Evolutionary conservation across 2,797 vertebrate species (phyloP).

Genomic region (Salmo trutta): DNA sequence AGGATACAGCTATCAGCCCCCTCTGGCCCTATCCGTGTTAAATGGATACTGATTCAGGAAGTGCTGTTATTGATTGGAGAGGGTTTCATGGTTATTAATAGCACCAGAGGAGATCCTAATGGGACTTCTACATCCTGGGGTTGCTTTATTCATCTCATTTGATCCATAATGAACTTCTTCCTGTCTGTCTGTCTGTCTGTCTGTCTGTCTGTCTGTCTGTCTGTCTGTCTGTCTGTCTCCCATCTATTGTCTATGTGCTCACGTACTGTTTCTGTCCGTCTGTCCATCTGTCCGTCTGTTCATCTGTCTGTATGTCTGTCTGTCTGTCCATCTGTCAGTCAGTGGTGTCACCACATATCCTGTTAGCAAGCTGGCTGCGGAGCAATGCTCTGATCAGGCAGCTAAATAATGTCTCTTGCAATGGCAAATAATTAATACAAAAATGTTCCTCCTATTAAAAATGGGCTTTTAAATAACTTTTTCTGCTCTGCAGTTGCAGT

Average conservation of each 20-base stretch:
- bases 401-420: constrained; percentile 25
- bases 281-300: not conserved
- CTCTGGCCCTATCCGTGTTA: not conserved
- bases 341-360: not conserved
- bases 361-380: not conserved
- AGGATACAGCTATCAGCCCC: not conserved
- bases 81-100: constrained; percentile 72
- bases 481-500: constrained; percentile 55
- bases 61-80: constrained; percentile 43
- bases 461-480: constrained; percentile 44
- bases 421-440: constrained; percentile 67
- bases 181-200: not conserved
- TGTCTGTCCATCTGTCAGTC: not conserved
- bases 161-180: constrained; percentile 19
- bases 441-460: constrained; percentile 50
- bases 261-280: not conserved
- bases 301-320: not conserved
- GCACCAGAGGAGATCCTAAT: constrained; percentile 65
- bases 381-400: not conserved
- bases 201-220: not conserved
- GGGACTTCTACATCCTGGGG: constrained; percentile 70
- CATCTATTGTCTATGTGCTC: not conserved
- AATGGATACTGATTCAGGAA: constrained; percentile 26
- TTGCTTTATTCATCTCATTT: constrained; percentile 76
- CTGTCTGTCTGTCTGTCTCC: not conserved